These are phyloP conservation scores for Lanius ludovicianus DNA, from an alignment of 2,113 vertebrate genomes.

Conservation along the genomic window DNA sequence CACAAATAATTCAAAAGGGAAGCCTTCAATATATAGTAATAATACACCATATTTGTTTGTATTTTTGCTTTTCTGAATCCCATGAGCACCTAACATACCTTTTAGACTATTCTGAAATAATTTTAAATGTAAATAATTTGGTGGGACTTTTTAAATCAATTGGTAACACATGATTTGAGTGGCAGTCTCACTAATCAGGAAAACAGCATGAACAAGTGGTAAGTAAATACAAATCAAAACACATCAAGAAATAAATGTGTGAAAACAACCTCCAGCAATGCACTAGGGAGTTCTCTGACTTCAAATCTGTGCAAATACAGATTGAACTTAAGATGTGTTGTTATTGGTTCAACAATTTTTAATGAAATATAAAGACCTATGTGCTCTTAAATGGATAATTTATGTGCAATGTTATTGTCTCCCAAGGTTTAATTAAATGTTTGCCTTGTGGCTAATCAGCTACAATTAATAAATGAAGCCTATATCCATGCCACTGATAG, in stretches of 20 bases:
- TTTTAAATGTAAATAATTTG: neutral
- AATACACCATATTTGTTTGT: neutral
- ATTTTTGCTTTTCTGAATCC: neutral
- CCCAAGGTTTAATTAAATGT: constrained; percentile 82
- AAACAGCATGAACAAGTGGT: constrained; percentile 27
- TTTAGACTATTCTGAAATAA: neutral
- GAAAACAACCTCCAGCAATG: neutral
- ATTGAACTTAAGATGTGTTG: constrained; percentile 48
- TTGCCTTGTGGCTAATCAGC: constrained; percentile 80
- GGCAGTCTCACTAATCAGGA: constrained; percentile 38
- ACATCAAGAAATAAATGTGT: constrained; percentile 43
- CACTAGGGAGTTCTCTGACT: constrained; percentile 41
- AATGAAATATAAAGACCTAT: constrained; percentile 77
- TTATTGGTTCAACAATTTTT: constrained; percentile 73
- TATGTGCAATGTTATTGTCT: constrained; percentile 77
- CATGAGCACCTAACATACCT: neutral
- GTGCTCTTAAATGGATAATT: constrained; percentile 79
- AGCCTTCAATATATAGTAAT: neutral
- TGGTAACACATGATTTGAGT: constrained; percentile 33
- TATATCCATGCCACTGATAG: constrained; percentile 47
- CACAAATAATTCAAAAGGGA: neutral
- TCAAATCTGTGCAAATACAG: constrained; percentile 58
- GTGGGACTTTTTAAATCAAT: neutral
- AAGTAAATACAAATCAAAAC: constrained; percentile 70
- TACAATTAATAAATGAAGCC: constrained; percentile 76